phyloP scores from a whole-genome alignment of 2,797 vertebrate genomes.

The Dicrostonyx torquatus region DNA sequence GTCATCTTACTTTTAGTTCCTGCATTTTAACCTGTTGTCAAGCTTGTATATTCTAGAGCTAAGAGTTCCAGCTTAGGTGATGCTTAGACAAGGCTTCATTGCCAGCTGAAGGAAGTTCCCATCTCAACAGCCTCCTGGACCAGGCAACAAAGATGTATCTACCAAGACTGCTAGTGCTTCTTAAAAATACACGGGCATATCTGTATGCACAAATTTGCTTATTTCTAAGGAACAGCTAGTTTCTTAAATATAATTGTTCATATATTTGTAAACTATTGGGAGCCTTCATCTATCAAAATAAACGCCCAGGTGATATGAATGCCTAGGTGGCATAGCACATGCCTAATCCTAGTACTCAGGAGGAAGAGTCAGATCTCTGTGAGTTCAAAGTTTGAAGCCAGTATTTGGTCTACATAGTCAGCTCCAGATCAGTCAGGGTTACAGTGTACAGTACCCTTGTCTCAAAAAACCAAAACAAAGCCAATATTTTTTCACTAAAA shows the following conservation, averaged over 20 bases:
- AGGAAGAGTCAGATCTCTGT: no score
- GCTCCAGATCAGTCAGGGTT: background rate
- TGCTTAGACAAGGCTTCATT: background rate
- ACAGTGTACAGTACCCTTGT: background rate
- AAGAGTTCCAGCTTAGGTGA: background rate
- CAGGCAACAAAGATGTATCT: background rate
- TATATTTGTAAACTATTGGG: background rate
- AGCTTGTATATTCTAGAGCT: background rate
- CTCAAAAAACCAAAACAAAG: background rate
- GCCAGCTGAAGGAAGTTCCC: background rate
- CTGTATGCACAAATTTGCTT: background rate
- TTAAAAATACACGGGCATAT: background rate
- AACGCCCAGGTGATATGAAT: background rate
- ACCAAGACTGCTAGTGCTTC: background rate
- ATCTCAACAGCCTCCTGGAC: background rate
- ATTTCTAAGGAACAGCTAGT: slow-evolving; percentile 39
- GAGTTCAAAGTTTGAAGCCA: no score
- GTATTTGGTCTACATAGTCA: no score
- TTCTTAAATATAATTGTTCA: background rate
- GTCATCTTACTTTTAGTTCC: background rate
- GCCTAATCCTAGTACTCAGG: background rate
- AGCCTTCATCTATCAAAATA: background rate
- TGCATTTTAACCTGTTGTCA: background rate
- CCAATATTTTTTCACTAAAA: slow-evolving; percentile 19
- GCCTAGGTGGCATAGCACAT: background rate